These are phyloP conservation scores for Heterodera carotae DNA, from an alignment of 1,140 invertebrate species.

Conservation along the genomic window DNA sequence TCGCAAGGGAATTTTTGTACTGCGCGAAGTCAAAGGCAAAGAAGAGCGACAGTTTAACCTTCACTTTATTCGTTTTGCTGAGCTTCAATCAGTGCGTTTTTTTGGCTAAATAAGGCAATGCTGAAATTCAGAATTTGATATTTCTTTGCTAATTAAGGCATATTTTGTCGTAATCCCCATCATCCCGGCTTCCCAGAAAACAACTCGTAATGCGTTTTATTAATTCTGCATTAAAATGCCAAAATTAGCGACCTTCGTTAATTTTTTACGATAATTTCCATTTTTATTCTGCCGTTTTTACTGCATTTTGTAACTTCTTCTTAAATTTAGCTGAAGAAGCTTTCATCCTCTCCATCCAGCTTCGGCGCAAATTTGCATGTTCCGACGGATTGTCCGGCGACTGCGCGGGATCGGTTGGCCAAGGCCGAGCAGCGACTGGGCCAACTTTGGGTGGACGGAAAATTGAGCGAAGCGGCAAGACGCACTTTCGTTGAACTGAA, in stretches of 20 bases:
- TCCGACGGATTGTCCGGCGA: not conserved
- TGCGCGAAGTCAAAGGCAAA: not conserved
- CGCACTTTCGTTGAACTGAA: constrained; percentile 6
- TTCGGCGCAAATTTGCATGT: not conserved
- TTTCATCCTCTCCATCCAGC: not conserved
- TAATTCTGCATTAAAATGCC: too few relatives aligned
- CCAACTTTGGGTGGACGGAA: not conserved
- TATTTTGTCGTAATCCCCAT: too few relatives aligned
- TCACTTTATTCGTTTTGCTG: constrained; percentile 5
- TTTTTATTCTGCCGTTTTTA: not conserved
- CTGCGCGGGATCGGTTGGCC: not conserved
- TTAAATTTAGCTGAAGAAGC: constrained; percentile 10
- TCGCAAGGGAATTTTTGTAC: constrained; percentile 1
- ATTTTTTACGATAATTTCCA: too few relatives aligned
- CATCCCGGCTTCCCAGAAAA: too few relatives aligned
- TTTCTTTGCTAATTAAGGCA: too few relatives aligned
- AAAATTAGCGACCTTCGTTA: too few relatives aligned
- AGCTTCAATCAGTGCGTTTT: constrained; percentile 11
- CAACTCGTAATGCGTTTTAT: too few relatives aligned
- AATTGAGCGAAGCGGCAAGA: not conserved
- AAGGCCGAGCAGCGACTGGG: not conserved
- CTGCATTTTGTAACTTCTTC: not conserved
- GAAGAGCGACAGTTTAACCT: not conserved
- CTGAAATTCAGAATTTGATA: too few relatives aligned
- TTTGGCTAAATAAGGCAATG: not conserved